Percentiles rank a stretch among this genome's conserved stretches.
phyloP scores from a whole-genome alignment of 2,797 vertebrate genomes.

The Podarcis siculus region DNA sequence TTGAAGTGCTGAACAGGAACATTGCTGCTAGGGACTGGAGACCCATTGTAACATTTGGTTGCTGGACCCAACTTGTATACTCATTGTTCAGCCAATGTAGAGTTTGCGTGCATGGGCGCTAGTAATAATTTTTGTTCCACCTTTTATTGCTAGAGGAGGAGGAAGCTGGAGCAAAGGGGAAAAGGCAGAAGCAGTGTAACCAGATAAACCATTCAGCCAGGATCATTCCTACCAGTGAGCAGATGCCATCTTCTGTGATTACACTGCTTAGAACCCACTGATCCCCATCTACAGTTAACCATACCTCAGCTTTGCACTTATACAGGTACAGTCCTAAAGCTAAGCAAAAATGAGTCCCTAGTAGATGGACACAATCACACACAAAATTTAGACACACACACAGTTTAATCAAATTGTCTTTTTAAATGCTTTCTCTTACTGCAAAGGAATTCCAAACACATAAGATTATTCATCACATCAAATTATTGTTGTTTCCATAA shows the following conservation, averaged over 20 bases:
- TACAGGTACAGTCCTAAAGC: neutral
- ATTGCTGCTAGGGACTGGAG: neutral
- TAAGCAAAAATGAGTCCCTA: neutral
- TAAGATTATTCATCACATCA: conserved; percentile 21
- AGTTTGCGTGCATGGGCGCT: neutral
- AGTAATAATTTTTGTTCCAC: neutral
- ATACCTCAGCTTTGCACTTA: neutral
- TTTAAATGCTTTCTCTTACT: conserved; percentile 18
- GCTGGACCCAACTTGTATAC: neutral
- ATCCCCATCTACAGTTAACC: neutral
- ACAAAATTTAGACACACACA: neutral
- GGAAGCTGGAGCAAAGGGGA: neutral
- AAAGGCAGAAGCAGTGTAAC: neutral
- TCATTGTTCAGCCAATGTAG: neutral
- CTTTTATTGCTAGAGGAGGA: neutral
- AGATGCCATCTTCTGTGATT: neutral
- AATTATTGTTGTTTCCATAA: conserved; percentile 53
- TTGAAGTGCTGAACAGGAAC: too few species aligned
- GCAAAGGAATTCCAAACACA: neutral
- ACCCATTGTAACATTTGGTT: neutral
- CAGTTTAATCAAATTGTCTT: neutral
- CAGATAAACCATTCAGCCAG: neutral
- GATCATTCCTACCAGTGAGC: neutral
- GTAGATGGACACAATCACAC: neutral
- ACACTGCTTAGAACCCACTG: neutral